A percentile compares a stretch with the other conserved stretches of the same genome.
These are phyloP conservation scores for Andrena bucephala DNA, from an alignment of 2,888 invertebrate genomes.

Conservation along the genomic window DNA sequence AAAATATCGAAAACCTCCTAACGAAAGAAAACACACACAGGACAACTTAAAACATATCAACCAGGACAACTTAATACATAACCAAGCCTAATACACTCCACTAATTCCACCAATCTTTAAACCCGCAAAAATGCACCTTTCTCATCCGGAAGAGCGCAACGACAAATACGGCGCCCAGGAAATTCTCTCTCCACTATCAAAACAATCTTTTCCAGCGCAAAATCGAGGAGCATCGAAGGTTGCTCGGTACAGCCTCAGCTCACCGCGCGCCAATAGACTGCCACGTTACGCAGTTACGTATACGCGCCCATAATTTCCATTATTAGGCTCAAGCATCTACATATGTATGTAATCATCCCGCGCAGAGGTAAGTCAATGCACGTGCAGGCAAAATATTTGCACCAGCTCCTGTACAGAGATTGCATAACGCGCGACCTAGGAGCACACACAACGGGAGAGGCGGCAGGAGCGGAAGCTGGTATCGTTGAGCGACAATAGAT, in stretches of 20 bases:
- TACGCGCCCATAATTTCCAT: slow-evolving; percentile 33
- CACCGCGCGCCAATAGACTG: slow-evolving; percentile 1
- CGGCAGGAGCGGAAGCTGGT: slow-evolving; percentile 32
- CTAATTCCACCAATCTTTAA: neutral
- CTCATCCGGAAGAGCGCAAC: neutral
- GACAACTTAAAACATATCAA: neutral
- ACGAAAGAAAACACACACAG: neutral
- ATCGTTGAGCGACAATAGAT: slow-evolving; percentile 68
- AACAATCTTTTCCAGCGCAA: neutral
- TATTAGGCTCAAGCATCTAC: slow-evolving; percentile 44
- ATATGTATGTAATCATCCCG: slow-evolving; percentile 39
- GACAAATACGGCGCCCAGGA: neutral
- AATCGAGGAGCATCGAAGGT: neutral
- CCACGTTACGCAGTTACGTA: slow-evolving; percentile 14
- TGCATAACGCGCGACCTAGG: slow-evolving; percentile 33
- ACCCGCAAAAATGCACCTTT: neutral
- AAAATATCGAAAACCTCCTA: neutral
- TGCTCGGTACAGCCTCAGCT: neutral
- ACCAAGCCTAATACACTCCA: neutral
- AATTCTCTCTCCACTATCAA: neutral
- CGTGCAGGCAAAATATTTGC: slow-evolving; percentile 47
- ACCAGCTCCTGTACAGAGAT: slow-evolving; percentile 23
- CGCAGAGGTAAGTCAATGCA: slow-evolving; percentile 6
- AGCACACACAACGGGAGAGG: slow-evolving; percentile 15
- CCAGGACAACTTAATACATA: neutral